Evolutionary conservation across 2,888 invertebrate species (phyloP).

Genomic region (Malthinus flaveolus): DNA sequence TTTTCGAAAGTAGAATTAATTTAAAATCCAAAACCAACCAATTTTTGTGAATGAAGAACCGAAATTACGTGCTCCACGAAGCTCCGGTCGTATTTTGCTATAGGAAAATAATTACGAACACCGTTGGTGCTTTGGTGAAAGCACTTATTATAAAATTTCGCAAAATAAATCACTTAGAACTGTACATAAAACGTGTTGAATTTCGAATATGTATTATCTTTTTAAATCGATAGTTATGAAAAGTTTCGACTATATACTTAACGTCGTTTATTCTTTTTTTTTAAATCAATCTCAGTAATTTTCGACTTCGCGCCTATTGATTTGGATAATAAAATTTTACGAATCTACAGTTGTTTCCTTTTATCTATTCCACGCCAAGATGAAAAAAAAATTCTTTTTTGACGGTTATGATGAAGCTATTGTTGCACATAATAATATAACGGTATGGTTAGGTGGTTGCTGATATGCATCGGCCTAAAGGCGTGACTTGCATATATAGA

Average conservation of each 20-base stretch:
- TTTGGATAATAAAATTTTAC: background rate
- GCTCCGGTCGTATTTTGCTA: too few species aligned
- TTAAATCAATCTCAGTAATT: background rate
- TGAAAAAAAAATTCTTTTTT: slow-evolving; percentile 2
- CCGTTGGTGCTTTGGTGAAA: too few species aligned
- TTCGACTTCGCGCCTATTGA: background rate
- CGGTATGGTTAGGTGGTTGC: slow-evolving; percentile 35
- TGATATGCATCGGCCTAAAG: slow-evolving; percentile 35
- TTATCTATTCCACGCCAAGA: background rate
- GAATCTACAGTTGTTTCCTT: background rate
- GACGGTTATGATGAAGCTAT: slow-evolving; percentile 35
- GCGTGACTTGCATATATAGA: slow-evolving; percentile 37
- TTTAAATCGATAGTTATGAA: background rate
- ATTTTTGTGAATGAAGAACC: too few species aligned
- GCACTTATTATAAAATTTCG: background rate
- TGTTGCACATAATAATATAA: slow-evolving; percentile 38
- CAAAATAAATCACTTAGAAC: background rate
- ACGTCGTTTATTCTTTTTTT: background rate
- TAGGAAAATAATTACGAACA: too few species aligned
- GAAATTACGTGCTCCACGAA: too few species aligned
- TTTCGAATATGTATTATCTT: background rate
- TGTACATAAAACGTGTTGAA: background rate
- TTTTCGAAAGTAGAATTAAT: too few species aligned
- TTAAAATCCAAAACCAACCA: too few species aligned
- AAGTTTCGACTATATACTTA: background rate